Conservation (phyloP, 2,113 vertebrate genomes). For the Eublepharis macularius region DNA sequence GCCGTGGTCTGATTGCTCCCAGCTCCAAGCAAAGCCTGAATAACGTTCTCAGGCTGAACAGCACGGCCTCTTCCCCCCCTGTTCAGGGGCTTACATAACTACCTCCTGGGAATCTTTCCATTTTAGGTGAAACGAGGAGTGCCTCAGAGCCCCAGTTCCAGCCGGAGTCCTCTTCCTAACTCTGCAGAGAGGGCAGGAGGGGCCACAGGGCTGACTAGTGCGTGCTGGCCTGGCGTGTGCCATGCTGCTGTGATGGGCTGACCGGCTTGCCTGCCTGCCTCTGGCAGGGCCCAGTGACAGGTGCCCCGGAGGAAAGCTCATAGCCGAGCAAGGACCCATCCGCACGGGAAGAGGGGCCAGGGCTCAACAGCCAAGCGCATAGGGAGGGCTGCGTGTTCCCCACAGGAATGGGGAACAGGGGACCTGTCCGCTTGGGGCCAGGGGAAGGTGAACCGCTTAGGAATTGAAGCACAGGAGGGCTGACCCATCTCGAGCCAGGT, state of each 20-base stretch:
- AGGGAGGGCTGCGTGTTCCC: background rate
- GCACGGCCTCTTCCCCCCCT: background rate
- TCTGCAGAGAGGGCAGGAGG: background rate
- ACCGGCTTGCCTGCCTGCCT: too few relatives aligned
- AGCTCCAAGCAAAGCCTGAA: background rate
- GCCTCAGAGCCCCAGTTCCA: background rate
- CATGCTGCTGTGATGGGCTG: background rate
- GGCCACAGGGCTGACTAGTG: too few relatives aligned
- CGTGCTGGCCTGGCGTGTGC: fast-evolving
- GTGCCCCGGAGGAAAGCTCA: background rate
- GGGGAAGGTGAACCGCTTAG: too few relatives aligned
- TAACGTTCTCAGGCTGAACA: background rate
- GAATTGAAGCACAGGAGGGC: background rate
- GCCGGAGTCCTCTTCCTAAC: background rate
- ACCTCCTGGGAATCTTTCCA: background rate
- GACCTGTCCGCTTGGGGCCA: too few relatives aligned
- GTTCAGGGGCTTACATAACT: background rate
- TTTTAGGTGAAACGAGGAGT: background rate
- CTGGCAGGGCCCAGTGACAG: background rate
- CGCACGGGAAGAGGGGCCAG: background rate
- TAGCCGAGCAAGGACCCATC: background rate
- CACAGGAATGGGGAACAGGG: too few relatives aligned
- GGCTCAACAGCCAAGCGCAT: background rate
- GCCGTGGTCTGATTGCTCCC: background rate
- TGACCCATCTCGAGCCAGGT: background rate